phyloP scores from a whole-genome alignment of 2,113 vertebrate genomes.

The Turdus rufiventris region DNA sequence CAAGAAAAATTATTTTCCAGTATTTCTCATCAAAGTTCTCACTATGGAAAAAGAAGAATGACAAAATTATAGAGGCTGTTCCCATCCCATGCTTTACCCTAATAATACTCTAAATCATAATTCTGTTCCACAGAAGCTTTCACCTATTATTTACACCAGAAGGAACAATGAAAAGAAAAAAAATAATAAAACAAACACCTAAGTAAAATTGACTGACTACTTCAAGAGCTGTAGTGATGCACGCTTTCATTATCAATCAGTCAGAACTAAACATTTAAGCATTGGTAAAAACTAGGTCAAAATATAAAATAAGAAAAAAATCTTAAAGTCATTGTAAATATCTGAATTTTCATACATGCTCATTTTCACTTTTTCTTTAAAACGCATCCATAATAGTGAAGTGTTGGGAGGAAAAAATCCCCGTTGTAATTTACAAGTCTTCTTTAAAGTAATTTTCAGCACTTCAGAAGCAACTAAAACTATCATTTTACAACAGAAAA shows the following conservation, averaged over 20 bases:
- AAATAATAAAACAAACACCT: background rate
- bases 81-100: background rate
- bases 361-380: background rate
- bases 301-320: background rate
- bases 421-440: background rate
- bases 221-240: background rate
- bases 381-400: background rate
- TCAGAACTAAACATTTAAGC: background rate
- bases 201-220: background rate
- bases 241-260: background rate
- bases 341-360: background rate
- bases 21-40: background rate
- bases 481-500: background rate
- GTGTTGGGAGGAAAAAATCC: rapidly evolving
- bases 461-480: background rate
- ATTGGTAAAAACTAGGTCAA: background rate
- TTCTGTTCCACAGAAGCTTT: background rate
- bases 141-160: background rate
- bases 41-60: background rate
- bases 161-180: background rate
- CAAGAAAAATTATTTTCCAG: background rate
- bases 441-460: background rate
- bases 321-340: background rate
- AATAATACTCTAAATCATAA: background rate
- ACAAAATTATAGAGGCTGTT: background rate